Conservation (phyloP, 2,888 invertebrate genomes). For the Brachyopa scutellaris region DNA sequence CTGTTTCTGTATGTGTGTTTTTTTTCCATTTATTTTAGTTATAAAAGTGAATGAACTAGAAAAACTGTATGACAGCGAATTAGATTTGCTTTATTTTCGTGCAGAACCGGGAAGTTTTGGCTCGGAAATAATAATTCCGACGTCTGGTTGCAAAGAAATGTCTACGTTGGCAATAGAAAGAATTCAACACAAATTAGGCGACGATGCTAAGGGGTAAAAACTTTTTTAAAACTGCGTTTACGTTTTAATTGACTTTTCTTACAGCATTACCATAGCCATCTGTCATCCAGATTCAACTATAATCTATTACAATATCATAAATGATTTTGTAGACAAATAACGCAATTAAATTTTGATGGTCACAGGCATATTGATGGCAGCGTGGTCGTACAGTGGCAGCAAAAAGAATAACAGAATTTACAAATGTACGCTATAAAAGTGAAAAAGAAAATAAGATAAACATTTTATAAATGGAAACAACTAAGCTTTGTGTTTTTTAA, state of each 20-base stretch:
- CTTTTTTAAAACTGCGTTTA: neutral
- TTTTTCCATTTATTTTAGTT: neutral
- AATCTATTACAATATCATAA: conserved; percentile 82
- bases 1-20: neutral
- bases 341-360: neutral
- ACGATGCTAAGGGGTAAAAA: conserved; percentile 11
- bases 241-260: neutral
- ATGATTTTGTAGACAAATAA: conserved; percentile 75
- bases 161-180: conserved; percentile 73
- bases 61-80: conserved; percentile 71
- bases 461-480: conserved; percentile 5
- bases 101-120: conserved; percentile 40
- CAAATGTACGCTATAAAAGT: no score
- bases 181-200: conserved; percentile 73
- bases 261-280: conserved; percentile 79
- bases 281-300: conserved; percentile 82
- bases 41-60: conserved; percentile 30
- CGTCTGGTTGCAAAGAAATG: conserved; percentile 73
- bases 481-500: conserved; percentile 4
- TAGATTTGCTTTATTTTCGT: conserved; percentile 75
- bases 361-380: neutral
- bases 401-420: neutral
- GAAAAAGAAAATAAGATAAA: neutral
- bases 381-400: neutral
- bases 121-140: conserved; percentile 74